A percentile compares a stretch with the other conserved stretches of the same genome.
phyloP scores from a whole-genome alignment of 2,797 vertebrate genomes.

The Xenopus petersii region DNA sequence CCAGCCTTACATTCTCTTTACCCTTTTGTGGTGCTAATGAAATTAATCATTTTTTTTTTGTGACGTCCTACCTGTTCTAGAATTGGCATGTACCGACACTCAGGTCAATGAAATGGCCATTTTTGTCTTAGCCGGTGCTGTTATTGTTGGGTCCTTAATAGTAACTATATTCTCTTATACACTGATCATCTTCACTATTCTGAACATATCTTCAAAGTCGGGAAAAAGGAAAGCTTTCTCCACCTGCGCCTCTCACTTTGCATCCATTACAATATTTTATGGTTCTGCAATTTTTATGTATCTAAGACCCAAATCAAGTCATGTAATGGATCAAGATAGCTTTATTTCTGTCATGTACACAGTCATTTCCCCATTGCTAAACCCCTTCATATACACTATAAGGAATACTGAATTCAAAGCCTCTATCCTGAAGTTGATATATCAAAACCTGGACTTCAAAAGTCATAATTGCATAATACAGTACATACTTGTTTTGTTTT shows the following conservation, averaged over 20 bases:
- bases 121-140: constrained; percentile 54
- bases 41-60: constrained; percentile 54
- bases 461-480: too few relatives aligned
- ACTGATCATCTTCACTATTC: constrained; percentile 52
- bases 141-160: constrained; percentile 53
- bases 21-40: constrained; percentile 14
- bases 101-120: constrained; percentile 55
- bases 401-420: constrained; percentile 1
- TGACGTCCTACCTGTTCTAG: constrained; percentile 55
- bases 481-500: too few relatives aligned
- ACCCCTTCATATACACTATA: constrained; percentile 6
- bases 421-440: too few relatives aligned
- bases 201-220: constrained; percentile 46
- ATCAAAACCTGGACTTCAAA: too few relatives aligned
- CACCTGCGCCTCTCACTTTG: constrained; percentile 53
- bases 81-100: constrained; percentile 58
- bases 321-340: constrained; percentile 46
- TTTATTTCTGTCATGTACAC: constrained; percentile 18
- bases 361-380: constrained; percentile 8
- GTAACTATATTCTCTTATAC: constrained; percentile 53
- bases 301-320: constrained; percentile 54
- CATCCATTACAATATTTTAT: constrained; percentile 48
- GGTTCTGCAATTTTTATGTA: constrained; percentile 61
- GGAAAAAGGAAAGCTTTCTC: constrained; percentile 52
- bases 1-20: constrained; percentile 7